Percentiles rank a stretch among this genome's conserved stretches.
phyloP scores from a whole-genome alignment of 2,113 vertebrate species.

The Struthidea cinerea region DNA sequence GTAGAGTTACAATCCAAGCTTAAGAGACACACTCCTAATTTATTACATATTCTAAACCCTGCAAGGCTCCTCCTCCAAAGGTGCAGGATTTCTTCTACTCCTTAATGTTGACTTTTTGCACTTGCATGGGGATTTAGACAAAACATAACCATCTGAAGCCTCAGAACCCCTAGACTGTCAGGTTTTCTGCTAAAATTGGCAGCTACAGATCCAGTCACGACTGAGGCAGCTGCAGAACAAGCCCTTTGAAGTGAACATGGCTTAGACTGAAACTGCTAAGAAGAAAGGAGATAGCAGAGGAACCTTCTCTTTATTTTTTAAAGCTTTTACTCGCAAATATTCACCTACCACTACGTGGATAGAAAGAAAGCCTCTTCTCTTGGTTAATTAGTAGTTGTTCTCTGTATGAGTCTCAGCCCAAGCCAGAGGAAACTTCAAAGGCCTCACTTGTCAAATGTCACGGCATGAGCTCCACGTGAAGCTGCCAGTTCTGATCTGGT shows the following conservation, averaged over 20 bases:
- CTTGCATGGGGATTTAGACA: not conserved
- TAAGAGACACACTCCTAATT: not conserved
- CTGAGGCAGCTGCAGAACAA: not conserved
- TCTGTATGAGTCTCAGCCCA: not conserved
- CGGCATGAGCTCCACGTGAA: not conserved
- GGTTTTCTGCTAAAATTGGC: constrained; percentile 6
- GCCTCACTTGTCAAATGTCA: not conserved
- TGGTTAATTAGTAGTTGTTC: constrained; percentile 22
- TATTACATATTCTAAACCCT: not conserved
- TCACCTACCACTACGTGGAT: not conserved
- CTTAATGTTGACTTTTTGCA: not conserved
- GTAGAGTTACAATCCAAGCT: not conserved
- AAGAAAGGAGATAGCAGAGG: not conserved
- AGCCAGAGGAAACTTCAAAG: constrained; percentile 26
- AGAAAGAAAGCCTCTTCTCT: not conserved
- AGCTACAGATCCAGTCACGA: not conserved
- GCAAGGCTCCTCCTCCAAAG: not conserved
- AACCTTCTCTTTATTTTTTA: not conserved
- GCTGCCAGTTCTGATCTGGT: not conserved
- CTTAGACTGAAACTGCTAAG: not conserved
- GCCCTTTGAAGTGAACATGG: not conserved
- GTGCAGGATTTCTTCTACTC: not conserved
- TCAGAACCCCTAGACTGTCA: not conserved
- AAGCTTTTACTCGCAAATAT: not conserved
- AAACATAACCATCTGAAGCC: not conserved